Evolutionary conservation across 2,888 invertebrate genomes (phyloP).

Genomic region (Rhingia rostrata): DNA sequence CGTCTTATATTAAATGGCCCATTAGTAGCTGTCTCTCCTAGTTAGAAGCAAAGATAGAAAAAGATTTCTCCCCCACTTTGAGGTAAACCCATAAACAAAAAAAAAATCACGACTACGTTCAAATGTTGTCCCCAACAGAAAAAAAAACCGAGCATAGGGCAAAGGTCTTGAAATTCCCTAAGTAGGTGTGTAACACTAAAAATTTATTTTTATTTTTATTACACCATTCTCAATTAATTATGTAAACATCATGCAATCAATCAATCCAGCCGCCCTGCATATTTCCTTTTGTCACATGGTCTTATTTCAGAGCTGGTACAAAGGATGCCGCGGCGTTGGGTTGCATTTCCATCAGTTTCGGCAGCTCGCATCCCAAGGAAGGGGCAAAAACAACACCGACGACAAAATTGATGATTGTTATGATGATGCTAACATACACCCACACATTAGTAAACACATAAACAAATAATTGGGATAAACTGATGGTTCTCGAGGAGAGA

Average conservation of each 20-base stretch:
- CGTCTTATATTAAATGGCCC: conserved; percentile 46
- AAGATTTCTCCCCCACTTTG: conserved; percentile 67
- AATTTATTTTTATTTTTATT: conserved; percentile 74
- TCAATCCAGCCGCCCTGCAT: conserved; percentile 61
- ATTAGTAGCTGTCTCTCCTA: conserved; percentile 49
- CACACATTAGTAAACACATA: conserved; percentile 56
- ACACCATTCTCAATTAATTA: conserved; percentile 73
- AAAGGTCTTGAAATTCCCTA: conserved; percentile 48
- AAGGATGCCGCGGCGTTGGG: conserved; percentile 54
- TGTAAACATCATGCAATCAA: conserved; percentile 74
- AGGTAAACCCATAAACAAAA: conserved; percentile 55
- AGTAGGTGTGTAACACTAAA: conserved; percentile 63
- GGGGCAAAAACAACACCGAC: not conserved
- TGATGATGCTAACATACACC: conserved; percentile 40
- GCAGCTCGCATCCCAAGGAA: conserved; percentile 20
- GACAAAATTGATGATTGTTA: not conserved
- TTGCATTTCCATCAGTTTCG: conserved; percentile 12
- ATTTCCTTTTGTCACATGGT: conserved; percentile 53
- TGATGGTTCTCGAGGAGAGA: not conserved
- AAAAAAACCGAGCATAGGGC: not conserved
- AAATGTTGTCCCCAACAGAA: conserved; percentile 38
- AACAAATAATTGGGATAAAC: conserved; percentile 50
- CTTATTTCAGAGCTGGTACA: conserved; percentile 22
- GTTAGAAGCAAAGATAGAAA: conserved; percentile 23
- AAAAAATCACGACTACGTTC: conserved; percentile 37